A percentile compares a stretch with the other conserved stretches of the same genome.
These are phyloP conservation scores for Psilopsiagon aurifrons DNA, from an alignment of 2,113 vertebrate genomes.

Conservation along the genomic window DNA sequence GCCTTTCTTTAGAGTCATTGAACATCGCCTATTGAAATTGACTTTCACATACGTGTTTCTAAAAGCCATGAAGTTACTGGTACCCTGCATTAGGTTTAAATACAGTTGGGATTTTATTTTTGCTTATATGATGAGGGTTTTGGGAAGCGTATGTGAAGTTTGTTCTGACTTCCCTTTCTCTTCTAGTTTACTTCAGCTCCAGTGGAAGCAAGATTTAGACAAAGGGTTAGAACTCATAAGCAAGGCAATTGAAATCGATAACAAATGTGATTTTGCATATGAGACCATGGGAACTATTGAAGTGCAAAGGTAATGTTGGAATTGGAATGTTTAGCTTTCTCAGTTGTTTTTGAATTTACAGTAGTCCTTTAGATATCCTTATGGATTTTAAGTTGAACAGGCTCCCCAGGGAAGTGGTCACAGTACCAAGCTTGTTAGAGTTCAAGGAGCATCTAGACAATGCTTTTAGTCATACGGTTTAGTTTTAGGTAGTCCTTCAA, in stretches of 20 bases:
- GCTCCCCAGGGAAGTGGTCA: neutral
- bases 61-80: neutral
- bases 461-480: neutral
- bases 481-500: neutral
- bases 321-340: neutral
- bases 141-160: neutral
- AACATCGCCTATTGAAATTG: neutral
- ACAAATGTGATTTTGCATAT: slow-evolving; percentile 99
- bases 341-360: neutral
- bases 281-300: slow-evolving; percentile 99
- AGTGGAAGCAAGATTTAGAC: slow-evolving; percentile 98
- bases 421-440: neutral
- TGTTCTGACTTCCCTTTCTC: slow-evolving; percentile 1
- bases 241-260: slow-evolving; percentile 99
- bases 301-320: slow-evolving; percentile 90
- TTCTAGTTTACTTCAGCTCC: slow-evolving; percentile 94
- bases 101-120: neutral
- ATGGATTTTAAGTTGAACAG: neutral
- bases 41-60: neutral
- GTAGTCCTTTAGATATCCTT: neutral
- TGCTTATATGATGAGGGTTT: neutral
- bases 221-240: slow-evolving; percentile 96
- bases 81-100: neutral
- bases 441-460: neutral
- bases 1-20: neutral